A percentile compares a stretch with the other conserved stretches of the same genome.
Conservation (phyloP, 2,888 invertebrate genomes). For the Scaptomyza flava region DNA sequence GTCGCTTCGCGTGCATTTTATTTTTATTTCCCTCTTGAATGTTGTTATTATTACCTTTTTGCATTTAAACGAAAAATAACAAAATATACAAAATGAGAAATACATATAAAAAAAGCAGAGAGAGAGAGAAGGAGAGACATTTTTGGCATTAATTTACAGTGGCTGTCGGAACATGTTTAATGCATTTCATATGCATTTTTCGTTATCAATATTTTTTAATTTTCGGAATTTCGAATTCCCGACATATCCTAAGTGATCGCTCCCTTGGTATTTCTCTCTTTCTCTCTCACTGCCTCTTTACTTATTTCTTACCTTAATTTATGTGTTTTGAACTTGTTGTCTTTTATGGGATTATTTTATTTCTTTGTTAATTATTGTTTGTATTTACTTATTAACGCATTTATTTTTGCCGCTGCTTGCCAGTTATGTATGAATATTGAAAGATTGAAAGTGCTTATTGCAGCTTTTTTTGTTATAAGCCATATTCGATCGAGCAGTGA, state of each 20-base stretch:
- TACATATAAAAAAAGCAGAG: conserved; percentile 31
- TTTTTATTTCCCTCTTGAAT: conserved; percentile 30
- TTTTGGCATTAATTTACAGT: conserved; percentile 56
- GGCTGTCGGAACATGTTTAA: conserved; percentile 52
- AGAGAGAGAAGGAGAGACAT: conserved; percentile 8
- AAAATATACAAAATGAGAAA: conserved; percentile 12
- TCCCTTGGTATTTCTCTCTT: not conserved
- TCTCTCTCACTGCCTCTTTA: not conserved
- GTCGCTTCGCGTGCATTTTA: conserved; percentile 31
- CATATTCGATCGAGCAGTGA: conserved; percentile 19
- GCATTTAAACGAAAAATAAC: conserved; percentile 21
- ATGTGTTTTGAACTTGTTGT: conserved; percentile 36
- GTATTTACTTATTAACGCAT: conserved; percentile 45
- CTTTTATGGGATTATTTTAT: conserved; percentile 22
- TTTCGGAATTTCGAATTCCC: conserved; percentile 33
- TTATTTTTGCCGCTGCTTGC: conserved; percentile 24
- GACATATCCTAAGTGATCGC: conserved; percentile 21
- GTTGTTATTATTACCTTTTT: conserved; percentile 22
- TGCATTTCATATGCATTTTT: conserved; percentile 59
- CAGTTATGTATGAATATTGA: conserved; percentile 33
- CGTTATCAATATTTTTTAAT: conserved; percentile 38
- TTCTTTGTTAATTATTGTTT: conserved; percentile 35
- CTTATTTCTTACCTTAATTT: conserved; percentile 36
- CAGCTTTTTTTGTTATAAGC: conserved; percentile 38
- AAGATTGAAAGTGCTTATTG: conserved; percentile 52